Evolutionary conservation across 2,113 vertebrate species (phyloP).

Genomic region (Phrynosoma blainvillii): DNA sequence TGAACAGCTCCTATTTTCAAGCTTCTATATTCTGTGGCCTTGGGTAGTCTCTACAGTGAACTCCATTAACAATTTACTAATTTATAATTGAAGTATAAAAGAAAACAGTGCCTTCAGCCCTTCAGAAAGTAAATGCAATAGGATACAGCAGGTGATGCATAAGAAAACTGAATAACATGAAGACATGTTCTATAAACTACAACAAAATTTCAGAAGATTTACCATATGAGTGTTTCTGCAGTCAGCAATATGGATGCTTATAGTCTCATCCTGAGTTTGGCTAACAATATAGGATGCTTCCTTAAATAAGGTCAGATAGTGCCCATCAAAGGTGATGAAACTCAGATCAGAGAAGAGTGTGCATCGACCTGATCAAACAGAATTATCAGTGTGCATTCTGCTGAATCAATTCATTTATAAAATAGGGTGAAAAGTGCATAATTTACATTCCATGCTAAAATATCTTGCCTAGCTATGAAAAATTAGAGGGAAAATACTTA

Average conservation of each 20-base stretch:
- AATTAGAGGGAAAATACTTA: background rate
- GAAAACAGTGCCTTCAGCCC: background rate
- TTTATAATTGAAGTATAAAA: background rate
- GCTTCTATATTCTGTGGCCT: background rate
- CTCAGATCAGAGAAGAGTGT: slow-evolving; percentile 94
- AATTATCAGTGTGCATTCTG: slow-evolving; percentile 10
- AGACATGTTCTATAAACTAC: slow-evolving; percentile 28
- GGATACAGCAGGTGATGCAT: background rate
- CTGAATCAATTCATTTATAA: background rate
- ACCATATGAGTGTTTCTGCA: slow-evolving; percentile 83
- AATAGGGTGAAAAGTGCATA: background rate
- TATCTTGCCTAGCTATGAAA: background rate
- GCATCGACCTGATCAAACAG: slow-evolving; percentile 85
- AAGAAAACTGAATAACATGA: background rate
- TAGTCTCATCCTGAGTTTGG: slow-evolving; percentile 84
- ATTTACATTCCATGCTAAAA: background rate
- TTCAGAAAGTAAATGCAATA: background rate
- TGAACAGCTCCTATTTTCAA: background rate
- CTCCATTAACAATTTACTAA: background rate
- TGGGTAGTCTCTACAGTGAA: background rate
- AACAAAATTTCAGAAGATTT: slow-evolving; percentile 31
- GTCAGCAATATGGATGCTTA: slow-evolving; percentile 86
- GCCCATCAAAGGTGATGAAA: slow-evolving; percentile 92
- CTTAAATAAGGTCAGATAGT: slow-evolving; percentile 87
- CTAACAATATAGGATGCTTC: slow-evolving; percentile 89